Evolutionary conservation across 1,140 invertebrate species (phyloP).

Genomic region (Phocides pigmalion): DNA sequence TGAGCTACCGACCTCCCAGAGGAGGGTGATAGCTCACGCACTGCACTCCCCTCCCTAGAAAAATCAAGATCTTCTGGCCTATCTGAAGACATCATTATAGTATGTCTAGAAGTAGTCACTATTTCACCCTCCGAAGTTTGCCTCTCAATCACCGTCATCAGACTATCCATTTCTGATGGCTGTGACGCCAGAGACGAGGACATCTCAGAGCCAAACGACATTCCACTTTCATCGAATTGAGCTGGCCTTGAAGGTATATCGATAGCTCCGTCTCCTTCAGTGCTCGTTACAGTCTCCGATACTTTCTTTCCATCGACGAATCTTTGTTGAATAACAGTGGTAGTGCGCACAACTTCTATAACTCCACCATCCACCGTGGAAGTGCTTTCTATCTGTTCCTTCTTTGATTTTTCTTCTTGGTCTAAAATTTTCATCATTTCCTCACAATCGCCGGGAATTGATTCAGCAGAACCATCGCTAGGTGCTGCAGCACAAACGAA

Average conservation of each 20-base stretch:
- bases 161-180: conserved; percentile 80
- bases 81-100: conserved; percentile 63
- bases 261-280: conserved; percentile 73
- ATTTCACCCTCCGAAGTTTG: conserved; percentile 62
- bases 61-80: conserved; percentile 77
- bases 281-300: conserved; percentile 81
- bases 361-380: conserved; percentile 59
- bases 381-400: conserved; percentile 48
- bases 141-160: conserved; percentile 80
- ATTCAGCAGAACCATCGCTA: conserved; percentile 80
- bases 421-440: conserved; percentile 81
- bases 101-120: conserved; percentile 66
- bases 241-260: conserved; percentile 67
- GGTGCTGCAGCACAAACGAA: conserved; percentile 83
- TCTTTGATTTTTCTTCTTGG: conserved; percentile 69
- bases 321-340: conserved; percentile 83
- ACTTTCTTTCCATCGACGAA: conserved; percentile 83
- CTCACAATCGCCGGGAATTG: conserved; percentile 78
- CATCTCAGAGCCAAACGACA: conserved; percentile 80
- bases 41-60: conserved; percentile 65
- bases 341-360: conserved; percentile 83
- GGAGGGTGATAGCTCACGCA: conserved; percentile 81
- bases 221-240: conserved; percentile 65
- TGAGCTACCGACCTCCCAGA: conserved; percentile 80
- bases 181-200: conserved; percentile 81